phyloP scores from a whole-genome alignment of 2,888 invertebrate species.

The Drosophila peninsularis region DNA sequence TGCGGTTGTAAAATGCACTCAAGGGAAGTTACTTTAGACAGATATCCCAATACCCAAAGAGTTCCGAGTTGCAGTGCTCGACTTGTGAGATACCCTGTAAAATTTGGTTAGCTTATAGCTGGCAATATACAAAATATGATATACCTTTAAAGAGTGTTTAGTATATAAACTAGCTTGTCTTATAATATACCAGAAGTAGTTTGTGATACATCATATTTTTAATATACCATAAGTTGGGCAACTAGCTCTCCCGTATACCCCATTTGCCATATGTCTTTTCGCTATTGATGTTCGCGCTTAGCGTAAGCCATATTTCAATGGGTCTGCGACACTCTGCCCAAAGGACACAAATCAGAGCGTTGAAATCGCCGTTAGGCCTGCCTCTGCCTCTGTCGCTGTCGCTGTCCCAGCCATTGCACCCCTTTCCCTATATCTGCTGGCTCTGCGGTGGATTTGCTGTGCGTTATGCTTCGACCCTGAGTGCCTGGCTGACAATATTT shows the following conservation, averaged over 20 bases:
- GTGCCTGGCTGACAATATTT: constrained; percentile 16
- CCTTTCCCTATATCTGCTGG: neutral
- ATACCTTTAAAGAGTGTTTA: neutral
- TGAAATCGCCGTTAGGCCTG: constrained; percentile 11
- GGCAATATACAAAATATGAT: neutral
- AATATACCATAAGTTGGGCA: too few species aligned
- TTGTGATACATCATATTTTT: too few species aligned
- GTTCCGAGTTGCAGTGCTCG: neutral
- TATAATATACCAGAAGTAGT: too few species aligned
- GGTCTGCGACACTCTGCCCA: constrained; percentile 19
- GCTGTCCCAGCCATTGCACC: neutral
- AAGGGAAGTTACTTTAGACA: constrained; percentile 32
- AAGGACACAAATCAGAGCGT: constrained; percentile 35
- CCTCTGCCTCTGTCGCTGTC: too few species aligned
- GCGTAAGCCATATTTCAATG: constrained; percentile 1
- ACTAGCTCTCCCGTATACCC: neutral
- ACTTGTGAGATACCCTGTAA: neutral
- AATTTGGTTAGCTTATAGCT: neutral
- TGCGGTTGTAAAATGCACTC: constrained; percentile 13
- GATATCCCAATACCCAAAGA: neutral
- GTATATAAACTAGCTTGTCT: too few species aligned
- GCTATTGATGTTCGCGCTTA: neutral
- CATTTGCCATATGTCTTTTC: neutral
- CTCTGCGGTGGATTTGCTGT: too few species aligned
- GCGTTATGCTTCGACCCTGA: constrained; percentile 9